These are phyloP conservation scores for Agrochola litura DNA, from an alignment of 2,888 invertebrate genomes.

Conservation along the genomic window DNA sequence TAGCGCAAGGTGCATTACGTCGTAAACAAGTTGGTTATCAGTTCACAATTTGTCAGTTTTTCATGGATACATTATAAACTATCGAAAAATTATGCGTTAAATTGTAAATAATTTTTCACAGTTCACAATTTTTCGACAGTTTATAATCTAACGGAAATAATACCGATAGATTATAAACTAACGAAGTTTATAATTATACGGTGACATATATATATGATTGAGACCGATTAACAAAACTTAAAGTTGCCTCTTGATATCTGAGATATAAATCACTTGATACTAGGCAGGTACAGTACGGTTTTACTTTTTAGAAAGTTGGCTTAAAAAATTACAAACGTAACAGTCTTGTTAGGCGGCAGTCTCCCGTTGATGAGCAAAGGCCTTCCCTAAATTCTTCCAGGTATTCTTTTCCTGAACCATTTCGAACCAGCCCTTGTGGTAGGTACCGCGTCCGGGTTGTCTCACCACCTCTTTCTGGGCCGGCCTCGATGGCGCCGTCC, in stretches of 20 bases:
- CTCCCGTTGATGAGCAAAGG: background rate
- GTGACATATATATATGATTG: too few relatives aligned
- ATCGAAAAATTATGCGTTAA: too few relatives aligned
- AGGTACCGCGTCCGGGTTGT: background rate
- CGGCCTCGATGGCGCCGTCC: background rate
- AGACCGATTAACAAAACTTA: background rate
- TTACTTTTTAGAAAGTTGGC: background rate
- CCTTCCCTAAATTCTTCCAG: background rate
- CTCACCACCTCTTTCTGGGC: background rate
- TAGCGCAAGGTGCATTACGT: too few relatives aligned
- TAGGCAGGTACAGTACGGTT: background rate
- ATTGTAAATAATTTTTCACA: too few relatives aligned
- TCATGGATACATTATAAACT: too few relatives aligned
- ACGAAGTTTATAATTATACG: too few relatives aligned
- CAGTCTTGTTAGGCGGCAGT: background rate
- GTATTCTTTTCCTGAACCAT: background rate
- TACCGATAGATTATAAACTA: too few relatives aligned
- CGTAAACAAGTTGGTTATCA: too few relatives aligned
- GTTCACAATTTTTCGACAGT: too few relatives aligned
- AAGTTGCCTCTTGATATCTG: background rate
- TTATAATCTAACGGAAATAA: too few relatives aligned
- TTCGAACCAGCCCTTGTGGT: background rate
- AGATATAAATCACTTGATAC: background rate
- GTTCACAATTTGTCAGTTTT: too few relatives aligned
- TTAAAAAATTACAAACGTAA: background rate